Evolutionary conservation across 2,888 invertebrate genomes (phyloP).

Genomic region (Liopterus haemorrhoidalis): DNA sequence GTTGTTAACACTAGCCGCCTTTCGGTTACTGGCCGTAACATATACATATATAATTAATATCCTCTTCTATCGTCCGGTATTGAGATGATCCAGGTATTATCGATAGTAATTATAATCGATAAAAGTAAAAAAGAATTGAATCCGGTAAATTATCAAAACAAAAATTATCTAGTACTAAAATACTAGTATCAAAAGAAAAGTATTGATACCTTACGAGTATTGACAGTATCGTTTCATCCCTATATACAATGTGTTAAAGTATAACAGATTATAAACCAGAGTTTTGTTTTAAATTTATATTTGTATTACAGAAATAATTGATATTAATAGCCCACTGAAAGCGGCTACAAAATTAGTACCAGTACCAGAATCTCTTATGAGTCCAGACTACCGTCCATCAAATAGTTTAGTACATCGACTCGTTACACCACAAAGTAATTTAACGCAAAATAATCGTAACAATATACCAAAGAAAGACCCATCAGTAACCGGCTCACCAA

Average conservation of each 20-base stretch:
- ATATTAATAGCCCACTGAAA: constrained; percentile 59
- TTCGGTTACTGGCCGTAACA: too few relatives aligned
- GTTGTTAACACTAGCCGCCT: too few relatives aligned
- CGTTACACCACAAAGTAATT: constrained; percentile 27
- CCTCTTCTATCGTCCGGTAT: too few relatives aligned
- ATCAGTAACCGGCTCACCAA: constrained; percentile 26
- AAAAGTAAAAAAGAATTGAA: too few relatives aligned
- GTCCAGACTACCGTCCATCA: constrained; percentile 63
- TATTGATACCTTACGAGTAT: too few relatives aligned
- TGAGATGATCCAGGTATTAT: too few relatives aligned
- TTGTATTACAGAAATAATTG: constrained; percentile 32
- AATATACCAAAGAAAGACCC: constrained; percentile 9
- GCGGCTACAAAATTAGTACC: constrained; percentile 83
- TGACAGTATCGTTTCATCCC: neutral
- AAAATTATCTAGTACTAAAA: too few relatives aligned
- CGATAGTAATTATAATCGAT: too few relatives aligned
- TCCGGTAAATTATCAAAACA: too few relatives aligned
- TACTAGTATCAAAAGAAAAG: too few relatives aligned
- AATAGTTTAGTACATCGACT: constrained; percentile 19
- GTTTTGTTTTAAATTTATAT: neutral
- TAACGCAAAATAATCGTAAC: constrained; percentile 35
- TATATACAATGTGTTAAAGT: neutral
- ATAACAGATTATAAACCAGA: neutral
- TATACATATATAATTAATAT: too few relatives aligned
- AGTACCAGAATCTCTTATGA: constrained; percentile 81